Evolutionary conservation across 2,797 vertebrate genomes (phyloP), one percentile per base, ranked within the genome.

Genomic region (Momotus momota): DNA sequence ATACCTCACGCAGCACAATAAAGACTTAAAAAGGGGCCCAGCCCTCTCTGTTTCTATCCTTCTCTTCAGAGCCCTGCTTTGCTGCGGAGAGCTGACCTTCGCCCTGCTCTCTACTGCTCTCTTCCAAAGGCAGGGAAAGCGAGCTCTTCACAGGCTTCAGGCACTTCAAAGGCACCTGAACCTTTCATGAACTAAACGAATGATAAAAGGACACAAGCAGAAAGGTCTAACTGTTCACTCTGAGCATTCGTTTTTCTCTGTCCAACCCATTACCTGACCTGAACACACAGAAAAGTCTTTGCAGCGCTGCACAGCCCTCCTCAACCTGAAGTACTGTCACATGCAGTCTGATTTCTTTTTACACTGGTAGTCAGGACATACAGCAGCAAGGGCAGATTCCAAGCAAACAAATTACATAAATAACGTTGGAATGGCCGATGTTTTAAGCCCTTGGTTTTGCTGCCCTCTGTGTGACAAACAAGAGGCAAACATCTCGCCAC

Each of bases 81-180:
- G 74, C 86, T 51, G 70, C 64, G 46, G 80, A 86, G 82, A 71
- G n/a, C 40, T 92, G 70, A 83, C 66, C 89, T 82, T 41, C 52
- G 54, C 58, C 9, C 31, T 65, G 77, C 70, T 92, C 66, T 88
- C 85, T 51, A 55, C 49, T 35, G 71, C 69, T 94, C 33, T n/a
- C 60, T 88, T 88, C 88, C 67, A 90, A 86, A 77, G 61, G 54
- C 89, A 74, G 64, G 38, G 65, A 84, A 90, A 92, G 74, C 6
- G 1, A 88, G 64, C 60, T 95, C 88, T 83, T 73, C 66, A 62
- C 18, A 94, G 0, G 41, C 77, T 55, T 35, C 38, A 84, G 31
- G 74, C 60, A 78, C 83, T 96, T 97, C 93, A 96, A 95, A 97
- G 86, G 85, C 86, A 91, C 65, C 67, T 19, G 3, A 87, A 91